phyloP scores from a whole-genome alignment of 2,888 invertebrate genomes.

The Nowickia ferox region DNA sequence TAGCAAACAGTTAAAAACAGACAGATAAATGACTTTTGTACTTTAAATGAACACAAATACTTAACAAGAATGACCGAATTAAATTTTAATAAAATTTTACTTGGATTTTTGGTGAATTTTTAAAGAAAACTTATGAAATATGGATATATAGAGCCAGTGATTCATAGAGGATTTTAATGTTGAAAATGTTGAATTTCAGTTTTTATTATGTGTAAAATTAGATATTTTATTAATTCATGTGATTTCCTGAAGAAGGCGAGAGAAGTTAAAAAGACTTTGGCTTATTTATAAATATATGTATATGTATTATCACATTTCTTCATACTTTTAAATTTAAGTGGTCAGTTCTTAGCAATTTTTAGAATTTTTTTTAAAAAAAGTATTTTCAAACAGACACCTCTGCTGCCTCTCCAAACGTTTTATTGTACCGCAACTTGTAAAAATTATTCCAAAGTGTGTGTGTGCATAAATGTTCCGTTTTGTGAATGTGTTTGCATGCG shows the following conservation, averaged over 20 bases:
- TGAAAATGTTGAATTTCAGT: too few species aligned
- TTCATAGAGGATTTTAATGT: too few species aligned
- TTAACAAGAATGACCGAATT: not conserved
- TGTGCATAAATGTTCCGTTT: conserved; percentile 45
- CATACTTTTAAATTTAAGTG: too few species aligned
- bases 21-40: conserved; percentile 1
- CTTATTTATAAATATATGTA: too few species aligned
- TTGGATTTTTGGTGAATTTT: not conserved
- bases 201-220: too few species aligned
- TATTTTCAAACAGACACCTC: conserved; percentile 52
- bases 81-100: not conserved
- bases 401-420: conserved; percentile 58
- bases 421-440: conserved; percentile 56
- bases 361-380: not conserved
- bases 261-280: too few species aligned
- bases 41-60: not conserved
- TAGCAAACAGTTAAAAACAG: conserved; percentile 17
- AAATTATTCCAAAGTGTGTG: not conserved
- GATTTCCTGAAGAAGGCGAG: too few species aligned
- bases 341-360: too few species aligned
- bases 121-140: too few species aligned
- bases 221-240: too few species aligned
- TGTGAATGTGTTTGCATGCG: conserved; percentile 15
- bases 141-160: too few species aligned
- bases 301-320: too few species aligned